Percentiles rank a stretch among this genome's conserved stretches.
phyloP scores from a whole-genome alignment of 2,888 invertebrate genomes.

The Dorcus hopei region DNA sequence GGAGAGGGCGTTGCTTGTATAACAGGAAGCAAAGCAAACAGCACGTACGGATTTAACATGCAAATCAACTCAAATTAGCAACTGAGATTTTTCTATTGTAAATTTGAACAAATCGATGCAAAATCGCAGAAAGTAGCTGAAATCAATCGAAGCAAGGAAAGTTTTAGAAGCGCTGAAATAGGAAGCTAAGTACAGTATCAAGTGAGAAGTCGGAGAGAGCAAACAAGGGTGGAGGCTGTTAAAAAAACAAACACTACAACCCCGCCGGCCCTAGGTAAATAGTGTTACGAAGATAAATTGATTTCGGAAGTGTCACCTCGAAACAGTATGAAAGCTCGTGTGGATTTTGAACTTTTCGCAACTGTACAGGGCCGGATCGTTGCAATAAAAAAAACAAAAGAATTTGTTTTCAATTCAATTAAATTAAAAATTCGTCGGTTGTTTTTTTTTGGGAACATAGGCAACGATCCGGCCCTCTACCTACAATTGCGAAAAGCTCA shows the following conservation, averaged over 20 bases:
- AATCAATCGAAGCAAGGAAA: neutral
- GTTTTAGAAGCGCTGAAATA: neutral
- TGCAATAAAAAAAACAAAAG: too few species aligned
- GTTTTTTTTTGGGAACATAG: too few species aligned
- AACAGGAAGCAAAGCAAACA: neutral
- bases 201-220: constrained; percentile 5
- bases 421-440: too few species aligned
- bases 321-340: too few species aligned
- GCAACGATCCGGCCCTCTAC: too few species aligned
- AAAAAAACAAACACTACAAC: constrained; percentile 9
- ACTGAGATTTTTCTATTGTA: too few species aligned
- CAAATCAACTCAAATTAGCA: neutral
- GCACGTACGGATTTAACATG: neutral
- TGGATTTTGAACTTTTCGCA: too few species aligned
- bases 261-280: constrained; percentile 5
- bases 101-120: neutral
- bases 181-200: constrained; percentile 8
- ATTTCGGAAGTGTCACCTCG: constrained; percentile 2
- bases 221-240: constrained; percentile 8
- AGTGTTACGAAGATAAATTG: constrained; percentile 15
- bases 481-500: too few species aligned
- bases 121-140: neutral
- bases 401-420: too few species aligned
- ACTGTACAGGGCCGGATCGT: too few species aligned
- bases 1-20: neutral